Conservation (phyloP, 2,888 invertebrate species). For the Allolobophora icterica region DNA sequence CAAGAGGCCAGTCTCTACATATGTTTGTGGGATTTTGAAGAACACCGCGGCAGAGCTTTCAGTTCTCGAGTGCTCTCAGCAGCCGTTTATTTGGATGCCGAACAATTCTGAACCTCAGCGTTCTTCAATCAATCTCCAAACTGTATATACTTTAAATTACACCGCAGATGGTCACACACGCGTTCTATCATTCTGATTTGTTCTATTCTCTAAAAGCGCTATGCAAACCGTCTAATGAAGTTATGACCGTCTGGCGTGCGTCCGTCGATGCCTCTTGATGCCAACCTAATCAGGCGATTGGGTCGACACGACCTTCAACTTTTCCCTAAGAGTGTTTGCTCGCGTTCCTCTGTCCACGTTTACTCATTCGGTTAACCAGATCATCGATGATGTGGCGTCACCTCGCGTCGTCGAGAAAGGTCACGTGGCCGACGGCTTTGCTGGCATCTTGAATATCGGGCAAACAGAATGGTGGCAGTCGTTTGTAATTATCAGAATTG, state of each 20-base stretch:
- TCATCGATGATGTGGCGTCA: neutral
- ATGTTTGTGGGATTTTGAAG: too few relatives aligned
- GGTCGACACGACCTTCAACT: neutral
- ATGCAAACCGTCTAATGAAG: neutral
- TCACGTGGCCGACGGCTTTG: neutral
- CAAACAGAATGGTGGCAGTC: neutral
- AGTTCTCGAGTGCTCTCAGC: neutral
- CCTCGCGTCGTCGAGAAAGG: neutral
- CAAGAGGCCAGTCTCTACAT: too few relatives aligned
- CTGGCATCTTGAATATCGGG: neutral
- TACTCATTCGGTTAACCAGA: neutral
- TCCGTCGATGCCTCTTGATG: neutral
- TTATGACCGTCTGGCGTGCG: neutral
- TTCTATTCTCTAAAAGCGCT: neutral
- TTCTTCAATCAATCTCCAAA: neutral
- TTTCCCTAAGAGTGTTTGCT: neutral
- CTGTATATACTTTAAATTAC: neutral
- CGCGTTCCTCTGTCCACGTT: neutral
- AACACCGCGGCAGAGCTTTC: too few relatives aligned
- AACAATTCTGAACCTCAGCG: neutral
- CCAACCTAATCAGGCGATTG: neutral
- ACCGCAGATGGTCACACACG: neutral
- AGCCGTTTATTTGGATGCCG: neutral
- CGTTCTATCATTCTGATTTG: neutral
- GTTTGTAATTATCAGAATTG: neutral